A percentile compares a stretch with the other conserved stretches of the same genome.
These are phyloP conservation scores for Pammene fasciana DNA, from an alignment of 2,888 invertebrate genomes.

Conservation along the genomic window DNA sequence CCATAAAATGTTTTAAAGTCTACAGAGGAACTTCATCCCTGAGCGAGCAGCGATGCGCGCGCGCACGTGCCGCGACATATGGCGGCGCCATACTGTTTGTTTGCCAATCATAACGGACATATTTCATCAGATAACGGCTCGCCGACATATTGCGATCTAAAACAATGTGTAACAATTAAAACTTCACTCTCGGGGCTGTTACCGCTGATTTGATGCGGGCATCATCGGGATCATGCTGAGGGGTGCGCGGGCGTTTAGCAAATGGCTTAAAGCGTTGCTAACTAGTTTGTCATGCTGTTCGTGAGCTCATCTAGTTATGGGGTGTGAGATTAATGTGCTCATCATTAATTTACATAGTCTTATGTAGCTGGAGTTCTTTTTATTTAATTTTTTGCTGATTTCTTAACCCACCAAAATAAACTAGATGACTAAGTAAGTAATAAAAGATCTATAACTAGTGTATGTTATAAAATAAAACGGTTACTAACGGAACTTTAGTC, in stretches of 20 bases:
- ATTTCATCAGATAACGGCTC: constrained; percentile 83
- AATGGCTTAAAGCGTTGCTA: constrained; percentile 22
- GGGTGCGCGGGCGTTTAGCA: constrained; percentile 14
- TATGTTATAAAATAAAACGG: too few relatives aligned
- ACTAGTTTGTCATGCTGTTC: constrained; percentile 19
- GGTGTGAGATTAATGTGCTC: constrained; percentile 7
- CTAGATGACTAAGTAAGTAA: too few relatives aligned
- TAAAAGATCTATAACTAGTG: too few relatives aligned
- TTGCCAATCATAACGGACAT: constrained; percentile 84
- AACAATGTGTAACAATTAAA: constrained; percentile 79
- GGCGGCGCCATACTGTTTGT: constrained; percentile 83
- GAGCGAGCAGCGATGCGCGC: constrained; percentile 79
- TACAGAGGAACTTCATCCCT: constrained; percentile 73
- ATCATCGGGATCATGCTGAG: constrained; percentile 43
- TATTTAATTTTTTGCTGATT: too few relatives aligned
- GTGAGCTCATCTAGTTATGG: constrained; percentile 27
- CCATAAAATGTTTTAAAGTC: constrained; percentile 48
- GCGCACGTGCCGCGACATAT: constrained; percentile 83
- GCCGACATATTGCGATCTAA: constrained; percentile 77
- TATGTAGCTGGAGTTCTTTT: too few relatives aligned
- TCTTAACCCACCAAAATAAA: too few relatives aligned
- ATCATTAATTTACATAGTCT: too few relatives aligned
- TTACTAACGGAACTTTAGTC: too few relatives aligned
- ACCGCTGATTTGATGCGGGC: constrained; percentile 59
- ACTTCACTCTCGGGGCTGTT: constrained; percentile 55